Percentiles rank a stretch among this genome's conserved stretches.
Conservation (phyloP, 2,113 vertebrate genomes). For the Pelvicachromis taeniatus region DNA sequence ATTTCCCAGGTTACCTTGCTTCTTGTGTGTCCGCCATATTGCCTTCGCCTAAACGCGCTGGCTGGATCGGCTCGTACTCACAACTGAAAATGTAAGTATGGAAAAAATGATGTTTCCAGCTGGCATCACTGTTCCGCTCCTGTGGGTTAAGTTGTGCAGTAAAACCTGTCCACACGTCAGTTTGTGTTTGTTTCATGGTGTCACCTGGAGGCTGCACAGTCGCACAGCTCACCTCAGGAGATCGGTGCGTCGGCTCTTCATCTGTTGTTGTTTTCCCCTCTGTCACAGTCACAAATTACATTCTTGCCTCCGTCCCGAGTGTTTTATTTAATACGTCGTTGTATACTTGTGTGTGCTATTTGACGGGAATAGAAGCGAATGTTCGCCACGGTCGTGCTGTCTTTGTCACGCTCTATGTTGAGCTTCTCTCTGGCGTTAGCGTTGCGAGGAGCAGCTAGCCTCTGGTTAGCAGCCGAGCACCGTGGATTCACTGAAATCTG, state of each 20-base stretch:
- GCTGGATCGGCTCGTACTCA: conserved; percentile 6
- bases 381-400: rapidly evolving
- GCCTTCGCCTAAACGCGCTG: conserved; percentile 44
- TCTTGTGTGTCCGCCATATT: conserved; percentile 53
- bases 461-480: conserved; percentile 30
- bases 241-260: neutral
- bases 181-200: rapidly evolving
- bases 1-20: conserved; percentile 47
- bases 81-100: conserved; percentile 62
- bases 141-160: rapidly evolving
- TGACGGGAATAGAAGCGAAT: rapidly evolving
- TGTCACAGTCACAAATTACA: conserved; percentile 30
- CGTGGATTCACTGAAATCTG: neutral
- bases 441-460: neutral
- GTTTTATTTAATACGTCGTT: neutral
- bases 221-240: neutral
- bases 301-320: neutral
- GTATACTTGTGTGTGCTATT: neutral
- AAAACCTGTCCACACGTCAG: rapidly evolving
- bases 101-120: neutral
- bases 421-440: neutral
- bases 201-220: neutral
- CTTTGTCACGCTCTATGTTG: neutral
- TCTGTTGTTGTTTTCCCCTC: conserved; percentile 61
- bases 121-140: neutral